Evolutionary conservation across 2,113 vertebrate species (phyloP).

Genomic region (Sinocyclocheilus rhinocerous): DNA sequence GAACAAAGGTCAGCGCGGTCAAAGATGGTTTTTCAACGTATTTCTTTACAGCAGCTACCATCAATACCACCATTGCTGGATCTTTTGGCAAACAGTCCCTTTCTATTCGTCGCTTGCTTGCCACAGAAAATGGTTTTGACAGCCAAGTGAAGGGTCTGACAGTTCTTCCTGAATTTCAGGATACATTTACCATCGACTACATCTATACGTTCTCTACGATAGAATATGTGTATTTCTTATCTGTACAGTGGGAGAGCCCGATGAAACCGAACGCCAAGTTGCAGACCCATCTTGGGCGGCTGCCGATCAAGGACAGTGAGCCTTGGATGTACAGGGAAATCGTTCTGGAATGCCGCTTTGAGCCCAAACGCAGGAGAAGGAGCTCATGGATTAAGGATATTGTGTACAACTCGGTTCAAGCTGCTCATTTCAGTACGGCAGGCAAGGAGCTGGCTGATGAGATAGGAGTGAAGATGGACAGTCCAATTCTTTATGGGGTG

Average conservation of each 20-base stretch:
- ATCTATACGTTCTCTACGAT: constrained; percentile 81
- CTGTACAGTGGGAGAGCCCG: constrained; percentile 77
- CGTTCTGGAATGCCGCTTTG: constrained; percentile 85
- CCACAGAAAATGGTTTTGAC: constrained; percentile 82
- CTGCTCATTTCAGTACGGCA: constrained; percentile 81
- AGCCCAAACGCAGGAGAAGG: constrained; percentile 80
- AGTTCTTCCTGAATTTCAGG: constrained; percentile 75
- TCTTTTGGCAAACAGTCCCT: constrained; percentile 82
- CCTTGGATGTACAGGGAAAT: constrained; percentile 86
- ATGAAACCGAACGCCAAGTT: constrained; percentile 37
- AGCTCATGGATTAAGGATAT: constrained; percentile 61
- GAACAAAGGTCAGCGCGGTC: constrained; percentile 80
- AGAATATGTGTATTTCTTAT: constrained; percentile 86
- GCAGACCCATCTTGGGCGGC: constrained; percentile 84
- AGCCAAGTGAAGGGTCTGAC: constrained; percentile 73
- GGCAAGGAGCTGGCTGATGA: constrained; percentile 82
- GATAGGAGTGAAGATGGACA: constrained; percentile 74
- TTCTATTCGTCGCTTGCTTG: constrained; percentile 81
- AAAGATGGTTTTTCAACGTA: constrained; percentile 64
- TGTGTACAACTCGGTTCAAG: constrained; percentile 85
- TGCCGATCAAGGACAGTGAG: constrained; percentile 77
- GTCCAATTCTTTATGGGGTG: constrained; percentile 85
- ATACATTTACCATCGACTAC: constrained; percentile 84
- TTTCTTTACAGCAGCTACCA: constrained; percentile 84
- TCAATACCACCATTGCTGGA: constrained; percentile 72